Evolutionary conservation across 2,797 vertebrate genomes (phyloP).

Genomic region (Odontamblyopus rebecca): DNA sequence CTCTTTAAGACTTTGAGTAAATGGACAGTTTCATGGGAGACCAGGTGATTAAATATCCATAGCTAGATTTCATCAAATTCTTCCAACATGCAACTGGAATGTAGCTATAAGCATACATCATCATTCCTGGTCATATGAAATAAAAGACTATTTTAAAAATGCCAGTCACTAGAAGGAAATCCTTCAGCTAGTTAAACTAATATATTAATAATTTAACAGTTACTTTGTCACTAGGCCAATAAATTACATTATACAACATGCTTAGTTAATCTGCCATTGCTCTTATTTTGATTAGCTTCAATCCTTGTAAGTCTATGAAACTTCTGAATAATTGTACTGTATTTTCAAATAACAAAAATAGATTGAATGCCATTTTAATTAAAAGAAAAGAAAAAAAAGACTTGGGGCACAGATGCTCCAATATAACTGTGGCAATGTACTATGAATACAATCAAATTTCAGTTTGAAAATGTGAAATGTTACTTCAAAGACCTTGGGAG

Average conservation of each 20-base stretch:
- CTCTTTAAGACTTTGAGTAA: slow-evolving; percentile 59
- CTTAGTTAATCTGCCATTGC: slow-evolving; percentile 49
- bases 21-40: neutral
- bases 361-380: neutral
- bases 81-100: neutral
- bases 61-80: neutral
- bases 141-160: slow-evolving; percentile 59
- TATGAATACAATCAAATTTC: neutral
- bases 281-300: slow-evolving; percentile 54
- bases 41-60: neutral
- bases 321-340: neutral
- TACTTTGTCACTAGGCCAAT: slow-evolving; percentile 46
- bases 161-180: slow-evolving; percentile 45
- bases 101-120: neutral
- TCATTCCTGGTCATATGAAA: slow-evolving; percentile 19
- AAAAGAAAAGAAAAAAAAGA: neutral
- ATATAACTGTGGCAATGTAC: neutral
- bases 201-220: slow-evolving; percentile 76
- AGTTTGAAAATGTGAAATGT: neutral
- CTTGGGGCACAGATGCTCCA: neutral
- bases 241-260: slow-evolving; percentile 37
- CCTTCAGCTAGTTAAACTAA: slow-evolving; percentile 61
- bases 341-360: neutral
- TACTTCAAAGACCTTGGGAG: neutral
- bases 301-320: slow-evolving; percentile 13